These are phyloP conservation scores for Tapirus terrestris DNA, from an alignment of 2,113 vertebrate genomes.

Conservation along the genomic window DNA sequence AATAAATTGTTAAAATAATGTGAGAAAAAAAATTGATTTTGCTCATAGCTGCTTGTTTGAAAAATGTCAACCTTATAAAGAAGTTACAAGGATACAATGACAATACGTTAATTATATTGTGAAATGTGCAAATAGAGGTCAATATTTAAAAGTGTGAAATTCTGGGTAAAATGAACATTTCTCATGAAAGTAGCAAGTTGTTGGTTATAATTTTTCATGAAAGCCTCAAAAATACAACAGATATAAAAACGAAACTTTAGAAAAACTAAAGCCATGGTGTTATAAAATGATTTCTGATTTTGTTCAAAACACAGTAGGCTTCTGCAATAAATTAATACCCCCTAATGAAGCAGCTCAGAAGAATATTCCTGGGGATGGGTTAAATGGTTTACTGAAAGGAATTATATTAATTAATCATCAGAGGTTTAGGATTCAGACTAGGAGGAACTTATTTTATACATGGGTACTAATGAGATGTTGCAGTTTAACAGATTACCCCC, in stretches of 20 bases:
- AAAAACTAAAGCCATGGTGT: background rate
- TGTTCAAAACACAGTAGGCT: background rate
- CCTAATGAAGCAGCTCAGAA: background rate
- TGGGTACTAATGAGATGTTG: background rate
- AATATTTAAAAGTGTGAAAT: slow-evolving; percentile 37
- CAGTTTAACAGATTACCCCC: background rate
- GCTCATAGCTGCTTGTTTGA: slow-evolving; percentile 47
- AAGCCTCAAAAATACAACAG: background rate
- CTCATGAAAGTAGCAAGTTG: background rate
- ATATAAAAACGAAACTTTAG: background rate
- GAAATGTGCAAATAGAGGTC: slow-evolving; percentile 41
- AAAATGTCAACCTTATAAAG: slow-evolving; percentile 64
- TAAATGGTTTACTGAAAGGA: background rate
- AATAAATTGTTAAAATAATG: slow-evolving; percentile 53
- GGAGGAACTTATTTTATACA: background rate
- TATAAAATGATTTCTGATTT: background rate
- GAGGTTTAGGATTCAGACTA: background rate
- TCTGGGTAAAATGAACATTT: slow-evolving; percentile 39
- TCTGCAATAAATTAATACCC: background rate
- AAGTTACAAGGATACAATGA: slow-evolving; percentile 9
- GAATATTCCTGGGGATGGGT: background rate
- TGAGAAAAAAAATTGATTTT: slow-evolving; percentile 63
- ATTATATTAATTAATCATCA: background rate
- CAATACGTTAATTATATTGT: slow-evolving; percentile 15
- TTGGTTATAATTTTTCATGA: slow-evolving; percentile 25